Conservation (phyloP, 1,140 invertebrate genomes). For the Leptinotarsa undecemlineata region DNA sequence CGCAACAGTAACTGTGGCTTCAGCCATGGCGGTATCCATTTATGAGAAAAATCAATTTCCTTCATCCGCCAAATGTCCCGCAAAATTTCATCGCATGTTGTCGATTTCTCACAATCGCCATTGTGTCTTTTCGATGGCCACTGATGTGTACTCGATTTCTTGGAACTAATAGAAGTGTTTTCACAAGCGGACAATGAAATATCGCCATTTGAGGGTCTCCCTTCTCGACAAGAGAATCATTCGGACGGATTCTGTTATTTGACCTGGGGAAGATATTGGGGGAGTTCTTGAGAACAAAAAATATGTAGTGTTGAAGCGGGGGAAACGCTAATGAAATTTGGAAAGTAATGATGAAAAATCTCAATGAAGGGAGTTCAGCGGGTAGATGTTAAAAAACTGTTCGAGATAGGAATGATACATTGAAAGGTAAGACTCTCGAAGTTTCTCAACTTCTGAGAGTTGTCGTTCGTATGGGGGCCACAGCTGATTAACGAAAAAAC, state of each 20-base stretch:
- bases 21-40: neutral
- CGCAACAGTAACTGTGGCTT: neutral
- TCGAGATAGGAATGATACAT: no score
- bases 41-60: constrained; percentile 15
- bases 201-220: neutral
- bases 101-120: constrained; percentile 6
- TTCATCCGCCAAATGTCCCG: neutral
- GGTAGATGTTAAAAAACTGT: no score
- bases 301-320: no score
- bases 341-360: no score
- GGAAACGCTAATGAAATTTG: no score
- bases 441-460: no score
- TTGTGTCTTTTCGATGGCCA: constrained; percentile 14
- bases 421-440: no score
- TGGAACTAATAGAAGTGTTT: constrained; percentile 12
- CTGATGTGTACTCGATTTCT: constrained; percentile 17
- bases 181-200: constrained; percentile 15
- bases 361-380: no score
- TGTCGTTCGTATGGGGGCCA: no score
- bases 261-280: neutral
- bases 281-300: neutral
- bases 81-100: constrained; percentile 10
- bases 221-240: neutral
- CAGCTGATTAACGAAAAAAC: no score
- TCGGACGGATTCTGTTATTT: neutral